A percentile compares a stretch with the other conserved stretches of the same genome.
These are phyloP conservation scores for Drosophila biarmipes DNA, from an alignment of 1,140 invertebrate species.

Conservation along the genomic window DNA sequence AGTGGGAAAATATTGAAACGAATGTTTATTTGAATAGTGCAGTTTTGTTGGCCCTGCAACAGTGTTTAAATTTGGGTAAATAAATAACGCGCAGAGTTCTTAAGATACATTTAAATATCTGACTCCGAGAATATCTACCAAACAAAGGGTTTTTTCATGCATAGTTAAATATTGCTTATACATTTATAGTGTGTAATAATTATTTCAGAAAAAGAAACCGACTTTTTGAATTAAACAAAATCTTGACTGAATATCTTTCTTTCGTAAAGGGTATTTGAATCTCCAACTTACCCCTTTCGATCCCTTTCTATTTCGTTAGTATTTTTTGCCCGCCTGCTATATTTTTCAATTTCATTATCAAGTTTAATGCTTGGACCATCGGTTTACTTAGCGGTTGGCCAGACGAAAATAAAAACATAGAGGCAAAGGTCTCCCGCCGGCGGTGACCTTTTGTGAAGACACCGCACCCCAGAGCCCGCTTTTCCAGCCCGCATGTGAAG, in stretches of 20 bases:
- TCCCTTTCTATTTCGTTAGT: neutral
- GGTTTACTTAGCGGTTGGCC: conserved; percentile 53
- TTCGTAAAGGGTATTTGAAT: neutral
- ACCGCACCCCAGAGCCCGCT: neutral
- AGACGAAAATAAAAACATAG: conserved; percentile 30
- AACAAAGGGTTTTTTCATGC: too few species aligned
- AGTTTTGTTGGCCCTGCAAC: neutral
- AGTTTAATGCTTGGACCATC: conserved; percentile 59
- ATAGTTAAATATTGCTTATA: too few species aligned
- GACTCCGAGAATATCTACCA: too few species aligned
- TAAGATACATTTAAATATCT: neutral
- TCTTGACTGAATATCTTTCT: neutral
- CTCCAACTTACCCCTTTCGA: neutral
- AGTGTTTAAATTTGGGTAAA: neutral
- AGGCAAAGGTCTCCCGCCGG: conserved; percentile 30
- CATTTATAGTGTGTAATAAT: too few species aligned
- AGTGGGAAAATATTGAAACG: conserved; percentile 1
- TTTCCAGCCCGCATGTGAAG: conserved; percentile 22
- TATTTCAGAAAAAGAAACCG: too few species aligned
- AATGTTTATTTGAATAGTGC: neutral
- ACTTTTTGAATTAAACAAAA: neutral
- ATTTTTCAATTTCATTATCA: conserved; percentile 75
- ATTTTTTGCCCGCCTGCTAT: conserved; percentile 15
- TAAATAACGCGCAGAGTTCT: neutral
- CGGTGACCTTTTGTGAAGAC: conserved; percentile 40